A percentile compares a stretch with the other conserved stretches of the same genome.
Evolutionary conservation across 2,888 invertebrate genomes (phyloP).

Genomic region (Oscheius sp.): DNA sequence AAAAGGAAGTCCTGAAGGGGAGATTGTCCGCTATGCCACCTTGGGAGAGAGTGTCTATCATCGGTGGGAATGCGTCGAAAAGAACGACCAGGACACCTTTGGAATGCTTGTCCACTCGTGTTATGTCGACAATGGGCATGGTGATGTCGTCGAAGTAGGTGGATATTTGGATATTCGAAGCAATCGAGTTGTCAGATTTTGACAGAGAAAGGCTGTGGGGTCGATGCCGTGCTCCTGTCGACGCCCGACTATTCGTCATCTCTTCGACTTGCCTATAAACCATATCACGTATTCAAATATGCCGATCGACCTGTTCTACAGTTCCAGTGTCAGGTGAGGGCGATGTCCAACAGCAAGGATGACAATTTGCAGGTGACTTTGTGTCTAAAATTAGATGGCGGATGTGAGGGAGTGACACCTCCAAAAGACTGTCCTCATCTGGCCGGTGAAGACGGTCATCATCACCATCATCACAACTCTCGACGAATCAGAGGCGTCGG

Average conservation of each 20-base stretch:
- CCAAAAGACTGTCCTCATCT: slow-evolving; percentile 67
- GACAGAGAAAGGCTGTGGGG: slow-evolving; percentile 61
- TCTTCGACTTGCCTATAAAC: slow-evolving; percentile 69
- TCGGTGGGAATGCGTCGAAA: slow-evolving; percentile 71
- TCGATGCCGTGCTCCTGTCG: slow-evolving; percentile 69
- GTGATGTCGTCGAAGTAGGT: slow-evolving; percentile 69
- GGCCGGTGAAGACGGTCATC: slow-evolving; percentile 51
- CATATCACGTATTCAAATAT: slow-evolving; percentile 73
- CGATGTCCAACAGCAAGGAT: background rate
- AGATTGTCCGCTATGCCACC: slow-evolving; percentile 69
- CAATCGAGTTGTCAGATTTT: background rate
- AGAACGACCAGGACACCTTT: slow-evolving; percentile 69
- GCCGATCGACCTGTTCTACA: slow-evolving; percentile 72
- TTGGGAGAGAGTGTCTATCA: slow-evolving; percentile 65
- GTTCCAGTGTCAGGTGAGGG: slow-evolving; percentile 71
- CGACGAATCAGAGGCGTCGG: slow-evolving; percentile 46
- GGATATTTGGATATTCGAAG: too few relatives aligned
- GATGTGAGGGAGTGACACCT: slow-evolving; percentile 70
- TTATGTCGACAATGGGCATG: slow-evolving; percentile 71
- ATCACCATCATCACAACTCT: slow-evolving; percentile 49
- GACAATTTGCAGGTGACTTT: slow-evolving; percentile 59
- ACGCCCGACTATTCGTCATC: slow-evolving; percentile 70
- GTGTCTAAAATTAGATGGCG: slow-evolving; percentile 72
- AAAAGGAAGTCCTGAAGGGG: slow-evolving; percentile 69
- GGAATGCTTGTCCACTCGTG: slow-evolving; percentile 73